Evolutionary conservation across 1,140 invertebrate species (phyloP).

Genomic region (Papilio aristodemus): DNA sequence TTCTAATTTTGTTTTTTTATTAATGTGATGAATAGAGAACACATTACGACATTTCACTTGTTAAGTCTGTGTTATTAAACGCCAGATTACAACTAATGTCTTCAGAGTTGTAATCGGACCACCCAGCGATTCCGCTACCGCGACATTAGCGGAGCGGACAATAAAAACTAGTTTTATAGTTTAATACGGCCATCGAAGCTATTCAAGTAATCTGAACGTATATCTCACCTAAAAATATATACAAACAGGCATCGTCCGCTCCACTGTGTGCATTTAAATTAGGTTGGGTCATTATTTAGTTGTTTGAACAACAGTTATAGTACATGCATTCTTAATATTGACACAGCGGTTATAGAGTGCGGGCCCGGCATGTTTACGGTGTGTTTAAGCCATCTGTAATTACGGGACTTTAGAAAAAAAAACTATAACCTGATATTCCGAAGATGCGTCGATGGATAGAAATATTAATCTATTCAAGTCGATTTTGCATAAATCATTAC

Average conservation of each 20-base stretch:
- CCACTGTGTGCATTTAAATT: constrained; percentile 57
- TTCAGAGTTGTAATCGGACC: background rate
- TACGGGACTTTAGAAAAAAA: constrained; percentile 40
- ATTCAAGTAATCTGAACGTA: constrained; percentile 19
- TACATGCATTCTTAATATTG: constrained; percentile 53
- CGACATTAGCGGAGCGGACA: background rate
- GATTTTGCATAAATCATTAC: background rate
- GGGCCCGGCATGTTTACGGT: constrained; percentile 38
- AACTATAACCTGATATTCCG: background rate
- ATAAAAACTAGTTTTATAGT: constrained; percentile 13
- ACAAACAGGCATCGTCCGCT: constrained; percentile 22
- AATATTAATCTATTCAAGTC: background rate
- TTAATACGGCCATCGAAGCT: background rate
- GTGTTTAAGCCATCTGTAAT: constrained; percentile 60
- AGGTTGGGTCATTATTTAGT: constrained; percentile 50
- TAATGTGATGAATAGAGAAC: too few relatives aligned
- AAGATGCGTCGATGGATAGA: background rate
- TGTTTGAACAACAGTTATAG: constrained; percentile 62
- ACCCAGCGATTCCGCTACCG: background rate
- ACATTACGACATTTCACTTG: too few relatives aligned
- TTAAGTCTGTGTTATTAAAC: too few relatives aligned
- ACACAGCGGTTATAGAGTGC: constrained; percentile 53
- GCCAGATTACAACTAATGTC: too few relatives aligned
- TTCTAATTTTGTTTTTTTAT: too few relatives aligned
- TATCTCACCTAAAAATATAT: constrained; percentile 26